Conservation (phyloP, 2,113 vertebrate genomes). For the Myrmophylax atrothorax region DNA sequence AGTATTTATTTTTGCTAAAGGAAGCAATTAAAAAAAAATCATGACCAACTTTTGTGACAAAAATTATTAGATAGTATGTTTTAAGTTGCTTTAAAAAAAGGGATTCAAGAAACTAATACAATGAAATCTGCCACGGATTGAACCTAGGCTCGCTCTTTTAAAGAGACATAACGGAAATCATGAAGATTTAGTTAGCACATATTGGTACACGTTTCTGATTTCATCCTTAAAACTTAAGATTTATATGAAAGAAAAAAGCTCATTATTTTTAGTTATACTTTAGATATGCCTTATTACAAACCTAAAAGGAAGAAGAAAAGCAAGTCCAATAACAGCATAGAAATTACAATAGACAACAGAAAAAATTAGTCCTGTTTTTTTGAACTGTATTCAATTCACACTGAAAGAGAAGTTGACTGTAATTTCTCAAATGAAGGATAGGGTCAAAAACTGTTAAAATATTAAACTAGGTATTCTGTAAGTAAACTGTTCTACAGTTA, state of each 20-base stretch:
- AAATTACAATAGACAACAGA: neutral
- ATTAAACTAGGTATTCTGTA: neutral
- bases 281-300: neutral
- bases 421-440: neutral
- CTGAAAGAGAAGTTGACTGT: neutral
- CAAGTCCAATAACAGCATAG: neutral
- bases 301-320: neutral
- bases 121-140: neutral
- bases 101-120: neutral
- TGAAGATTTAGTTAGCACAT: neutral
- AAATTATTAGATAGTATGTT: neutral
- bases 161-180: neutral
- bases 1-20: neutral
- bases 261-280: neutral
- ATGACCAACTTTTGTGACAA: neutral
- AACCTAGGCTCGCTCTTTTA: neutral
- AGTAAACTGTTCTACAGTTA: neutral
- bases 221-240: neutral
- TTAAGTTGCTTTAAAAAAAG: neutral
- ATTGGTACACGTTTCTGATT: neutral
- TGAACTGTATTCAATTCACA: neutral
- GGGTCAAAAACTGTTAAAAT: neutral
- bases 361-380: neutral
- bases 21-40: neutral
- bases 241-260: neutral